phyloP scores from a whole-genome alignment of 2,113 vertebrate genomes.

The Centropus unirufus region DNA sequence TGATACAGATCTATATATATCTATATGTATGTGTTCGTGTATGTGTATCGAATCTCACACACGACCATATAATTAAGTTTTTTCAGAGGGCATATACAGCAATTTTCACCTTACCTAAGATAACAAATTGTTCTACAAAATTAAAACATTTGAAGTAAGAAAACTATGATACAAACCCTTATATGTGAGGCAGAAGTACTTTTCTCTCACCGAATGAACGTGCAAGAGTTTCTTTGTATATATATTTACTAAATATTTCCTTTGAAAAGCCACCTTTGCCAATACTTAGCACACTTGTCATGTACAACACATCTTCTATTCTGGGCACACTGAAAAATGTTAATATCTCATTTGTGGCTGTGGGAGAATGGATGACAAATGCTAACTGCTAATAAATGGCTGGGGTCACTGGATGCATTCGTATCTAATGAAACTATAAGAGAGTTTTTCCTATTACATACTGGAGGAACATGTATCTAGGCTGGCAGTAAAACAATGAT shows the following conservation, averaged over 20 bases:
- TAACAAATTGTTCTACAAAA: not conserved
- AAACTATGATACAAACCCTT: not conserved
- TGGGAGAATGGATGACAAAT: not conserved
- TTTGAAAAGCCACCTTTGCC: not conserved
- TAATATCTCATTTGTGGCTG: not conserved
- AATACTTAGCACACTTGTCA: not conserved
- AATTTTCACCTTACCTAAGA: not conserved
- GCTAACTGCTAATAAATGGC: not conserved
- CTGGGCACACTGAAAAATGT: not conserved
- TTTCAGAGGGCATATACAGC: not conserved
- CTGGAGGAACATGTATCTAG: not conserved
- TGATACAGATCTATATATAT: not conserved
- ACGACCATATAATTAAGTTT: not conserved
- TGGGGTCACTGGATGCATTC: not conserved
- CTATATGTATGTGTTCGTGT: not conserved
- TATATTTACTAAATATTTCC: not conserved
- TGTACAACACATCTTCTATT: not conserved
- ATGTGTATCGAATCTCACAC: not conserved
- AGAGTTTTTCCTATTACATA: not conserved
- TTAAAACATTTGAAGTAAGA: not conserved
- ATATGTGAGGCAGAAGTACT: not conserved
- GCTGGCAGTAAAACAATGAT: not conserved
- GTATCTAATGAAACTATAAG: not conserved
- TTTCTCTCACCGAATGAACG: not conserved
- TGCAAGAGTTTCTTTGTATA: not conserved